Evolutionary conservation across 1,140 invertebrate species (phyloP).

Genomic region (Cataglyphis hispanica): DNA sequence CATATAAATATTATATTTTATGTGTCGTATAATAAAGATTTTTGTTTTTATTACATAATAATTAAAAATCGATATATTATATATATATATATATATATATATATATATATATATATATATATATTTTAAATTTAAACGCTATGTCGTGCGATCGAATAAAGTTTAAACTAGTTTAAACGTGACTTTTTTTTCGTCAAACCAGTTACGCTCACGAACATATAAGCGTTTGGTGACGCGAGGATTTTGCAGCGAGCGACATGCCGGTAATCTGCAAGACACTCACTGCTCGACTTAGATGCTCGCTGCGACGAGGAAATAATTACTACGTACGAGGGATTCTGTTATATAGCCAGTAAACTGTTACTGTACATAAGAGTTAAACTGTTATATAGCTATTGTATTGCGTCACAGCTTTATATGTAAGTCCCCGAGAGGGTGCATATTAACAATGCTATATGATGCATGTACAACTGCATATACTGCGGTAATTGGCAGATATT

Average conservation of each 20-base stretch:
- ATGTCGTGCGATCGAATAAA: neutral
- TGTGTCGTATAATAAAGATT: neutral
- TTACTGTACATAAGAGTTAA: constrained; percentile 52
- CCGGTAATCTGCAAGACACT: constrained; percentile 18
- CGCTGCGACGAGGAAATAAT: constrained; percentile 46
- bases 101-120: too few relatives aligned
- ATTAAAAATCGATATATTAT: neutral
- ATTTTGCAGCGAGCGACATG: constrained; percentile 10
- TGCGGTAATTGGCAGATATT: constrained; percentile 23
- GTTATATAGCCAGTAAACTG: constrained; percentile 44
- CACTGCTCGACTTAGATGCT: constrained; percentile 32
- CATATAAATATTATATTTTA: neutral
- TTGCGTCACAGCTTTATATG: constrained; percentile 11
- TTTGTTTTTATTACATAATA: neutral
- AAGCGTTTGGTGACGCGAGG: neutral
- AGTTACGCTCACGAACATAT: neutral
- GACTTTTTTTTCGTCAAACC: neutral
- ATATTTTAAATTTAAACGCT: neutral
- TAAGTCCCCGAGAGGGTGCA: constrained; percentile 15
- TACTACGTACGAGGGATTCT: constrained; percentile 20
- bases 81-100: too few relatives aligned
- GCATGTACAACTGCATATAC: neutral
- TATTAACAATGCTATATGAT: constrained; percentile 43
- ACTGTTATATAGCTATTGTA: constrained; percentile 48
- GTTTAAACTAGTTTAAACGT: neutral